Evolutionary conservation across 2,888 invertebrate genomes (phyloP), one percentile per base, ranked within the genome.

Genomic region (Ormia ochracea): DNA sequence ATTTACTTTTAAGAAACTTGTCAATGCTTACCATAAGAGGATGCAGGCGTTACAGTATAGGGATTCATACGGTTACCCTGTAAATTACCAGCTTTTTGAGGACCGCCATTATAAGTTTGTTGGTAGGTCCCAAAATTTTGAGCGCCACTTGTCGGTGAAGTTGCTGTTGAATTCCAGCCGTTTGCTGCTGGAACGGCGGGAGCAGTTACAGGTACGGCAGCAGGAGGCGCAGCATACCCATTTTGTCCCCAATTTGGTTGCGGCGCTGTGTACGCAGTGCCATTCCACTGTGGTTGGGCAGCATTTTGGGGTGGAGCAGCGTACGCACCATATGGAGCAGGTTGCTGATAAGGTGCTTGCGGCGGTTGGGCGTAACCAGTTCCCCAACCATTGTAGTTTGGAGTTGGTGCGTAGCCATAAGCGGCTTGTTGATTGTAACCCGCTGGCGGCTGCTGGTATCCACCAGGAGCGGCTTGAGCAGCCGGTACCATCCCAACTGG

Each of bases 81-180:
- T 91, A 93, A 89, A 92, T 94, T 84, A 63, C 93, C 94, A 85
- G 92, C 92, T 82, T 96, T 92, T 90, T 96, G 93, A 0, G 96
- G 95, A 3, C 96, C 96, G 43, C 95, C 96, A 6, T 94, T 92
- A 87, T 94, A 96, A 68, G 93, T 93, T 88, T 96, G 96, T 85
- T 96, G 95, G 88, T 96, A 96, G 61, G 93, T 93, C 92, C 36
- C 95, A 78, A 85, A 85, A 77, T 81, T 84, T 83, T 84, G 84
- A 19, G 69, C 45, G 33, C 63, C 69, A 56, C 56, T 76, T 63
- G 69, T 41, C 19, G 83, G 78, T 28, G 83, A 82, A 43, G 82
- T 69, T 5, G 84, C 75, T 10, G 82, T 50, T 52, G 82, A 68
- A 28, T 82, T 84, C 33, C 82, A 83, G 1, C 83, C 77, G 48